phyloP scores from a whole-genome alignment of 1,140 invertebrate genomes.

The Cyphomyrmex costatus region DNA sequence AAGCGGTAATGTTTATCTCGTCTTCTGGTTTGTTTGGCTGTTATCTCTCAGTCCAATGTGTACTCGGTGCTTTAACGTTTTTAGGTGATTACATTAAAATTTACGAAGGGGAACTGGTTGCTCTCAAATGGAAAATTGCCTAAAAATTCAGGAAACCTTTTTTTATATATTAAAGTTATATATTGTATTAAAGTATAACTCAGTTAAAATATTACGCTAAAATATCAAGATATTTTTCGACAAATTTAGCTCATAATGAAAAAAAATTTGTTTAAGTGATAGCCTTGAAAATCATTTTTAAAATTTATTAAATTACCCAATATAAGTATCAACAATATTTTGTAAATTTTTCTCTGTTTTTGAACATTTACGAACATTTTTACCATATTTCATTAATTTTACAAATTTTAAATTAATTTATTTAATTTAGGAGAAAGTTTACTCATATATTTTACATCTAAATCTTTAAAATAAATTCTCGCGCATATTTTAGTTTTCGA shows the following conservation, averaged over 20 bases:
- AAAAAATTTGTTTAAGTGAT: not conserved
- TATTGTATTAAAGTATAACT: not conserved
- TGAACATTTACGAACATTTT: not conserved
- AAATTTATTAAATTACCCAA: not conserved
- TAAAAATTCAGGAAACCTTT: not conserved
- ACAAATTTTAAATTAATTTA: not conserved
- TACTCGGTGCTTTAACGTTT: not conserved
- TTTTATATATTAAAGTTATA: not conserved
- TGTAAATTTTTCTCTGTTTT: not conserved
- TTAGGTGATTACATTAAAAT: not conserved
- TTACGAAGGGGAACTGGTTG: not conserved
- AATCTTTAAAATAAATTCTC: not conserved
- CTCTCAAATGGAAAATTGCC: not conserved
- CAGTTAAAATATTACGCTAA: not conserved
- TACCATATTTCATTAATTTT: not conserved
- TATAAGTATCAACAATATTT: not conserved
- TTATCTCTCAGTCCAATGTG: not conserved
- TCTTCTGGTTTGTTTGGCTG: not conserved
- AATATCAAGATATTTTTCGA: conserved; percentile 2
- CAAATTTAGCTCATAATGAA: not conserved
- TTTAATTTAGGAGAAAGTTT: not conserved
- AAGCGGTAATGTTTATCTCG: conserved; percentile 33
- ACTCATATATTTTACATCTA: not conserved
- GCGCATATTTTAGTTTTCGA: not conserved
- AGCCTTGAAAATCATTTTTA: not conserved